Base-by-base conservation (phyloP, 2,797 vertebrate species). In the Hypotaenidia philippensis region DNA sequence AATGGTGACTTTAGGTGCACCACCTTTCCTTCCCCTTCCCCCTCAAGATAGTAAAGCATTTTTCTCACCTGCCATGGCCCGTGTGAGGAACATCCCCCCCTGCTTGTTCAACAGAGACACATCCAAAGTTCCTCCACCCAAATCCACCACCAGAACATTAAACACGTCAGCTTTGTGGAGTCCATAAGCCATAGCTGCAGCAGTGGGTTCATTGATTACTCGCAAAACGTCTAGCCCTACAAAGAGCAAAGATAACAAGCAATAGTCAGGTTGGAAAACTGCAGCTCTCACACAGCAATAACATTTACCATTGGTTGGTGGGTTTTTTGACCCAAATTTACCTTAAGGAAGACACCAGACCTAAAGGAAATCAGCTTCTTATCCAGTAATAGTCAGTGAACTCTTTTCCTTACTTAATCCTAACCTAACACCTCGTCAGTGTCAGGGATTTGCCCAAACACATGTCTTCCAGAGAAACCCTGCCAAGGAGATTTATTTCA, bases 161-260 rank as follows among this genome's bases (percentile, higher is more conserved):
- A 98, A 99, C 78, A 99, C 99, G 3, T 99, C 99, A 55, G 96
- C 98, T 92, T 99, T 99, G 97, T 99, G 99, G 45, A 99, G 98
- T 23, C 99, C 99, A 19, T 99, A 99, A 13, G 99, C 99, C 99
- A 99, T 99, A 15, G 99, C 99, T 45, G 99, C 99, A 15, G 99
- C 99, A 2, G 99, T 99, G 63, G 99, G 99, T 90, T 99, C 99
- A 20, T 98, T 99, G 94, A 99, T 99, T 29, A 99, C 99, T 17
- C 99, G 98, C 94, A 99, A 85, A 93, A 99, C 96, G 16, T 98
- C 98, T 93, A 99, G 97, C 49, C 99, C 99, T 99, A 81, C 7
- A 52, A 94, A 66, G 65, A 63, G 31, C 82, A 44, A 77, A 92
- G 25, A 74, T 25, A 76, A 15, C 44, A 75, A 69, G 19, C 11